Evolutionary conservation across 2,888 invertebrate species (phyloP).

Genomic region (Hydrotaea cyrtoneurina): DNA sequence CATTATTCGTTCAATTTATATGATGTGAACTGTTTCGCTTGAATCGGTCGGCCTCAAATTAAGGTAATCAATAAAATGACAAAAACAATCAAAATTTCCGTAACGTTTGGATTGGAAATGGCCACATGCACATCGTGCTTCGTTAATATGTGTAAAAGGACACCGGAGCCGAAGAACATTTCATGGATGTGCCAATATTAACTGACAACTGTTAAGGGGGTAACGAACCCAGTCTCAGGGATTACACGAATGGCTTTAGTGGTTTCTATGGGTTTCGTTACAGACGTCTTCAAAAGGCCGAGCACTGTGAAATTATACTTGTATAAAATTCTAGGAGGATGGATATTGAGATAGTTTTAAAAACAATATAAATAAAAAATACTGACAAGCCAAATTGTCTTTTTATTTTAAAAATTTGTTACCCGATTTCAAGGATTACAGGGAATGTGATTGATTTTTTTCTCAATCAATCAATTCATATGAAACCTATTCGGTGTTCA

Average conservation of each 20-base stretch:
- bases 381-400: no score
- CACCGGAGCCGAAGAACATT: not conserved
- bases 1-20: not conserved
- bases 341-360: no score
- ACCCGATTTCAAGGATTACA: no score
- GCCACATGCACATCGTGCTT: not conserved
- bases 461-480: no score
- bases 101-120: not conserved
- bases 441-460: no score
- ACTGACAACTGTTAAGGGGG: not conserved
- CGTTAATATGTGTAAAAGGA: not conserved
- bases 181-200: not conserved
- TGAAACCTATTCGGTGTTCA: no score
- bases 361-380: no score
- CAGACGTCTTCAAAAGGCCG: not conserved
- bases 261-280: not conserved
- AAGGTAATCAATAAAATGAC: slow-evolving; percentile 47
- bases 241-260: not conserved
- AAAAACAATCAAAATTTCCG: slow-evolving; percentile 43
- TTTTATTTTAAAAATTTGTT: no score
- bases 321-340: no score
- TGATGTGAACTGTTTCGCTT: not conserved
- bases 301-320: no score
- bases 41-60: not conserved
- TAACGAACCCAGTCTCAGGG: not conserved